Percentiles rank a stretch among this genome's conserved stretches.
phyloP scores from a whole-genome alignment of 2,113 vertebrate species.

The Origma solitaria region DNA sequence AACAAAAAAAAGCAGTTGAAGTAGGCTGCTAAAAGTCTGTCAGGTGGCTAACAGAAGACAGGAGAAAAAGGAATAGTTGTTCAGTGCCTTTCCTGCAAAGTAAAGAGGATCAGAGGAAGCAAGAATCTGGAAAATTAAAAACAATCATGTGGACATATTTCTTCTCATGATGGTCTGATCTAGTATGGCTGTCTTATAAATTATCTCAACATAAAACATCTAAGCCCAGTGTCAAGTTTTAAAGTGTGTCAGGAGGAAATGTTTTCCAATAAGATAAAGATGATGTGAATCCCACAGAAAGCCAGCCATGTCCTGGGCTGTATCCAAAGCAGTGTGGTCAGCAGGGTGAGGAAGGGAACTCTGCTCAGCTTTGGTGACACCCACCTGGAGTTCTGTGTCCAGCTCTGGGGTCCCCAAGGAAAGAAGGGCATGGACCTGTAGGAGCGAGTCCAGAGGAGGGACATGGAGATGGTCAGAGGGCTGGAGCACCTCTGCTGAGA shows the following conservation, averaged over 20 bases:
- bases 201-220: neutral
- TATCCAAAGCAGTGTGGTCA: neutral
- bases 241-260: neutral
- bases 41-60: neutral
- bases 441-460: accelerated
- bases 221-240: neutral
- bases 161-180: neutral
- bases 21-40: neutral
- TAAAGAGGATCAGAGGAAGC: neutral
- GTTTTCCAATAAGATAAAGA: neutral
- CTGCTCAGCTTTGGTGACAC: neutral
- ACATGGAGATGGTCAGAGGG: neutral
- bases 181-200: neutral
- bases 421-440: neutral
- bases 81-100: neutral
- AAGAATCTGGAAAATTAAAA: neutral
- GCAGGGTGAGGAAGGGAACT: neutral
- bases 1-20: neutral
- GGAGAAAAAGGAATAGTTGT: neutral
- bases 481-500: neutral
- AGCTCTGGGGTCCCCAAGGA: neutral
- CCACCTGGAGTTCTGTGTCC: neutral
- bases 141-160: neutral
- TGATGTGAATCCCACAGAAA: neutral
- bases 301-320: neutral